Evolutionary conservation across 1,140 invertebrate genomes (phyloP), one percentile per base, ranked within the genome.

Genomic region (Sycophaga agraensis): DNA sequence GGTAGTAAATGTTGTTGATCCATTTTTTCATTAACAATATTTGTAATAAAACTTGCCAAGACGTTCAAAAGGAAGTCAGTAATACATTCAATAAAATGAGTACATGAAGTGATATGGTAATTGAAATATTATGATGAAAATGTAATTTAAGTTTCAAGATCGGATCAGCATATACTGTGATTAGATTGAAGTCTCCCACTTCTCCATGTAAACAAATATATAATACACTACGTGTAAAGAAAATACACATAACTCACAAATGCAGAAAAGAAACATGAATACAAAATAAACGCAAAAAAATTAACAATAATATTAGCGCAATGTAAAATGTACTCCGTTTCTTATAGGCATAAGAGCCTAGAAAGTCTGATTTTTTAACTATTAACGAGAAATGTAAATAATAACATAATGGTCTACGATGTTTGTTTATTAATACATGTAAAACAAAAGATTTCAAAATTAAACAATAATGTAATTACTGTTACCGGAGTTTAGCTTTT

Each of bases 361-460:
- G 73, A 80, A 80, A 81, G 77, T 81, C 79, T 80, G 79, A 81
- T 79, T 80, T 78, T 79, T 78, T 78, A 79, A 78, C 70, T 74
- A 77, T 68, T 77, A 74, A 63, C 68, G 71, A 68, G 68, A 31
- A 70, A 75, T 77, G 73, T 80, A 75, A 79, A 79, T 74, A 74
- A 77, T 78, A 79, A 79, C 72, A 75, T 79, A 71, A 72, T 79
- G 72, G 72, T 78, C 73, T 76, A 79, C 70, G 70, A 77, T 69
- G 65, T 78, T 78, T 75, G 72, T 77, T 78, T 77, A 78, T 70
- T 75, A 55, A 62, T 56, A 56, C 35, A 74, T 78, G 74, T 79
- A 77, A 76, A 73, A 77, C 78, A 78, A 78, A 73, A 76, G 69
- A 73, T 76, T 77, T 80, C 73, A 73, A 77, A 79, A 79, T 78